A percentile compares a stretch with the other conserved stretches of the same genome.
Conservation (phyloP, 2,888 invertebrate genomes). For the Thalpophila matura region DNA sequence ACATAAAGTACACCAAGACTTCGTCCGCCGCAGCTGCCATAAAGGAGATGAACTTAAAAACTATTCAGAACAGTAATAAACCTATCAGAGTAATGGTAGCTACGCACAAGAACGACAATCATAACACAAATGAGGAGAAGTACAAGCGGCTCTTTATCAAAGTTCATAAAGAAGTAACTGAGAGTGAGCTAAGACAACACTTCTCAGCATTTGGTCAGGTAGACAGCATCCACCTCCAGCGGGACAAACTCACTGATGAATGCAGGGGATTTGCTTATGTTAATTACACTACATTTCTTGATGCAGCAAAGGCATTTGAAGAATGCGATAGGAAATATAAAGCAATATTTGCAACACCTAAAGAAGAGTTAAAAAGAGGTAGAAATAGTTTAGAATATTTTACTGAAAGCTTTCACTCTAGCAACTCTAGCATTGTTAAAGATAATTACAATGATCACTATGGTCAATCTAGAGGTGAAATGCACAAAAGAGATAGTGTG, state of each 20-base stretch:
- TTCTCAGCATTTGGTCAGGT: conserved; percentile 97
- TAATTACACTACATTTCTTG: conserved; percentile 94
- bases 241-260: conserved; percentile 94
- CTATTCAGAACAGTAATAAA: conserved; percentile 93
- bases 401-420: conserved; percentile 62
- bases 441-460: conserved; percentile 63
- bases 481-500: conserved; percentile 60
- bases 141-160: conserved; percentile 96
- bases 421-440: conserved; percentile 61
- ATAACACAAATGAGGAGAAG: conserved; percentile 76
- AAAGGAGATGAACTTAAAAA: conserved; percentile 96
- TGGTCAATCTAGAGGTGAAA: conserved; percentile 52
- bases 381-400: conserved; percentile 74
- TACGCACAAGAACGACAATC: conserved; percentile 85
- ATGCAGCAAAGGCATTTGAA: conserved; percentile 97
- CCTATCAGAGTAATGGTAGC: conserved; percentile 97
- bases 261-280: conserved; percentile 98
- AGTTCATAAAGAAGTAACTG: conserved; percentile 94
- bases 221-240: conserved; percentile 94
- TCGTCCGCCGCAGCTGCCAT: conserved; percentile 97
- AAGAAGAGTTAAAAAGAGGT: conserved; percentile 87
- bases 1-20: conserved; percentile 97
- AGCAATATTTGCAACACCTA: conserved; percentile 97
- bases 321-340: conserved; percentile 96
- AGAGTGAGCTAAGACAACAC: conserved; percentile 94